phyloP scores from a whole-genome alignment of 2,888 invertebrate species.

The Ptychoptera albimana region DNA sequence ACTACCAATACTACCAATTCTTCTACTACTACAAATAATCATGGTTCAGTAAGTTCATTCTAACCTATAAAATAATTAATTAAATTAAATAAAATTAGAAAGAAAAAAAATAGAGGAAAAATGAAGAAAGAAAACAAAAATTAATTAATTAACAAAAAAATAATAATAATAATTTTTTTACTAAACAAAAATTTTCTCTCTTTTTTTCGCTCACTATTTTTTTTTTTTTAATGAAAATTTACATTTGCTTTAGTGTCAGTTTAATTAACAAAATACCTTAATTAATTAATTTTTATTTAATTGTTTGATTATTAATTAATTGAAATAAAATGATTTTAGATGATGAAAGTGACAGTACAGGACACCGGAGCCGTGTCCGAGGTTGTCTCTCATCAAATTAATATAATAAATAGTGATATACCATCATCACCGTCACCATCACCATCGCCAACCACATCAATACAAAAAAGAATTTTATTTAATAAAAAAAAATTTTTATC shows the following conservation, averaged over 20 bases:
- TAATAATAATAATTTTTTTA: no score
- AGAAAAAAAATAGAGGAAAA: background rate
- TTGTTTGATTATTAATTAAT: no score
- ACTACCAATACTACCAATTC: slow-evolving; percentile 2
- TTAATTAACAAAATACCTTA: no score
- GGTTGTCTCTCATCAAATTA: slow-evolving; percentile 10
- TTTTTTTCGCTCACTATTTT: no score
- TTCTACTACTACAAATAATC: slow-evolving; percentile 1
- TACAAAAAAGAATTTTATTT: no score
- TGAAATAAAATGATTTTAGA: slow-evolving; percentile 6
- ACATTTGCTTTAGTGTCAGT: no score
- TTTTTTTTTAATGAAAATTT: no score
- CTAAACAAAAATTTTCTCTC: no score
- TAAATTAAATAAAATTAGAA: background rate
- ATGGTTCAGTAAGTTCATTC: slow-evolving; percentile 3
- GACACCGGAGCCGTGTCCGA: slow-evolving; percentile 10
- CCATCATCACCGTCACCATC: slow-evolving; percentile 9
- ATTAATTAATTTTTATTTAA: no score
- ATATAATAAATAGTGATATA: background rate
- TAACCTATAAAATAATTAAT: slow-evolving; percentile 1
- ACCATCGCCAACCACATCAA: slow-evolving; percentile 5
- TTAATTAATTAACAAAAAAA: no score
- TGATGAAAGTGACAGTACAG: slow-evolving; percentile 11
- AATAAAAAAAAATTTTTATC: no score
- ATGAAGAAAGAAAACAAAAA: no score